Evolutionary conservation across 2,113 vertebrate species (phyloP), one percentile per base, ranked within the genome.

Genomic region (Oenanthe melanoleuca): DNA sequence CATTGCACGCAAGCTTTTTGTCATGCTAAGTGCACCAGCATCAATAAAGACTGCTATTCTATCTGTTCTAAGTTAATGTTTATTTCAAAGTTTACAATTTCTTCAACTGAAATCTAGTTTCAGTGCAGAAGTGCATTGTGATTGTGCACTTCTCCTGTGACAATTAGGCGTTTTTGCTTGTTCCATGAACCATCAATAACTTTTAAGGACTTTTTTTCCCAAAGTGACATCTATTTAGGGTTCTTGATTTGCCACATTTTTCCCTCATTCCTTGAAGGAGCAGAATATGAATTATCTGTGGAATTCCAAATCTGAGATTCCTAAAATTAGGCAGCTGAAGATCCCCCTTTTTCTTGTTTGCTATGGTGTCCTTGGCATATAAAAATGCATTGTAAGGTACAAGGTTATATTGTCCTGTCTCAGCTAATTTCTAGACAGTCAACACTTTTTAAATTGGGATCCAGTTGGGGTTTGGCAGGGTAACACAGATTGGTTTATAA

Each of bases 391-490:
- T 2, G 0, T 83, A 66, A 89, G 9, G 23, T 65, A 14, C 14
- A 53, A 80, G 63, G 59, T 92, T 90, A 11, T 73, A 42, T 60
- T 52, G 66, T 53, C 20, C 18, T 17, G 0, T 88, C 74, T 88
- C 59, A 66, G 28, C 29, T 44, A n/a, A 11, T 92, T 85, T 47
- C 17, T 79, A 72, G 70, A 77, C 31, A 44, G 65, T 94, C 77
- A 89, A 50, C 59, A 53, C 13, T 88, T 92, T 89, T 82, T 8
- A 89, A 85, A 92, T 45, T 88, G 85, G 53, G 31, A 95, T 50
- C 70, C 40, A 57, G 29, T 53, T 83, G 71, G 34, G 74, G 25
- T 94, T 92, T 70, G 79, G 33, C 42, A 60, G 33, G 13, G 5
- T 77, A 73, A 69, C 66, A 74, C 59, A 88, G 13, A 29, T 69